Evolutionary conservation across 2,888 invertebrate genomes (phyloP), one percentile per base, ranked within the genome.

Genomic region (Agrilus mali): DNA sequence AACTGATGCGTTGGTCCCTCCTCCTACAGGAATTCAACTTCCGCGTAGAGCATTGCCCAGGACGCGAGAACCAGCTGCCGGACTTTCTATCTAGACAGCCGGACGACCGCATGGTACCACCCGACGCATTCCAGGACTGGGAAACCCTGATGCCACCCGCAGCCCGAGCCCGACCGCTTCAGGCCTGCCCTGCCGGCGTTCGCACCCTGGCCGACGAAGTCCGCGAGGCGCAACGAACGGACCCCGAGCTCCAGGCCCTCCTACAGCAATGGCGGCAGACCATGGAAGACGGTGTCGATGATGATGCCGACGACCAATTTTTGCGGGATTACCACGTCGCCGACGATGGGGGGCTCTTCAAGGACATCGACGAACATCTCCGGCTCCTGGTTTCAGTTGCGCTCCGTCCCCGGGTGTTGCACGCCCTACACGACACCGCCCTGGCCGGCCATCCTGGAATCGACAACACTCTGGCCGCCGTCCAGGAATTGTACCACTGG

Each of bases 1-100:
- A 53, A 40, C 42, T 51, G 1, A 47, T 43, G 8, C 35, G 51
- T 5, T 50, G 50, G 50, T 15, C 50, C 7, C 42, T 53, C 4
- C 40, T 50, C n/a, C 42, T 53, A 3, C 51, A 53, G 34, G 42
- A 53, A 34, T 50, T 50, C 35, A 40, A 36, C 8, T 52, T 48
- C 39, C 42, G 44, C 4, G 44, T 55, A 0, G 55, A 60, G 2
- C 60, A 53, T 36, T 42, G 43, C 13, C 48, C 52, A 4, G 51
- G 53, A 8, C 32, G 43, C 33, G 40, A 41, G 17, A 53, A 53
- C 43, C 43, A 50, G 14, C 42, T 52, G 13, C 45, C 49, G 2
- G 52, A 53, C 41, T 31, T 38, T 1, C 47, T 54, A 7, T 51
- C 51, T 6, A 37, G 50, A 8, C 13, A 48, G 10, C 50, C 51